These are phyloP conservation scores for Mola mola DNA, from an alignment of 2,113 vertebrate genomes.

Conservation along the genomic window DNA sequence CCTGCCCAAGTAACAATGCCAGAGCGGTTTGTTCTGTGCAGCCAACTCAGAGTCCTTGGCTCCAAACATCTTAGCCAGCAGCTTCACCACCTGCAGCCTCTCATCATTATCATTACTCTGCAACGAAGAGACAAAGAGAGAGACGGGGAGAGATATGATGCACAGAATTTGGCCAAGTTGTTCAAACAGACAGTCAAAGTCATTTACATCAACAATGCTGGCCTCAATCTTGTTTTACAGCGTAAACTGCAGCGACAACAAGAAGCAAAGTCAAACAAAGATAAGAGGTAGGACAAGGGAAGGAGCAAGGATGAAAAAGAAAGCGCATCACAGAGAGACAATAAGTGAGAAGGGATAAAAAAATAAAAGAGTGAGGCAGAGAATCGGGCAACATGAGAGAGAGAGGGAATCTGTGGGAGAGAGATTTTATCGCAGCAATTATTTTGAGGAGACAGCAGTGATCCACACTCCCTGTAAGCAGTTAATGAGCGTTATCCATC, in stretches of 20 bases:
- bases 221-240: slow-evolving; percentile 30
- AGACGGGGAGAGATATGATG: slow-evolving; percentile 27
- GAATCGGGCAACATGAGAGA: background rate
- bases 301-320: background rate
- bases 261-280: slow-evolving; percentile 19
- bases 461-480: slow-evolving; percentile 62
- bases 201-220: slow-evolving; percentile 35
- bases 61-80: slow-evolving; percentile 99
- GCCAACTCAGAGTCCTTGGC: slow-evolving; percentile 97
- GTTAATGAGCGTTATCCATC: slow-evolving; percentile 76
- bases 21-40: slow-evolving; percentile 97
- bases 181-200: slow-evolving; percentile 8
- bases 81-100: slow-evolving; percentile 96
- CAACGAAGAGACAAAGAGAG: slow-evolving; percentile 29
- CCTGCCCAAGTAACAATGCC: slow-evolving; percentile 99
- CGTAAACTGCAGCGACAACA: background rate
- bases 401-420: slow-evolving; percentile 25
- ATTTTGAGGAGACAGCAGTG: slow-evolving; percentile 66
- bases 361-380: background rate
- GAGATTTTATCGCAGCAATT: slow-evolving; percentile 69
- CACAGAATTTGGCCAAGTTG: slow-evolving; percentile 24
- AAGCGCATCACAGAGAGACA: slow-evolving; percentile 5
- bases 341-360: background rate
- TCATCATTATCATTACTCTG: slow-evolving; percentile 99
- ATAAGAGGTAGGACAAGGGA: background rate